phyloP scores from a whole-genome alignment of 2,888 invertebrate genomes.

The Tipula vernalis region DNA sequence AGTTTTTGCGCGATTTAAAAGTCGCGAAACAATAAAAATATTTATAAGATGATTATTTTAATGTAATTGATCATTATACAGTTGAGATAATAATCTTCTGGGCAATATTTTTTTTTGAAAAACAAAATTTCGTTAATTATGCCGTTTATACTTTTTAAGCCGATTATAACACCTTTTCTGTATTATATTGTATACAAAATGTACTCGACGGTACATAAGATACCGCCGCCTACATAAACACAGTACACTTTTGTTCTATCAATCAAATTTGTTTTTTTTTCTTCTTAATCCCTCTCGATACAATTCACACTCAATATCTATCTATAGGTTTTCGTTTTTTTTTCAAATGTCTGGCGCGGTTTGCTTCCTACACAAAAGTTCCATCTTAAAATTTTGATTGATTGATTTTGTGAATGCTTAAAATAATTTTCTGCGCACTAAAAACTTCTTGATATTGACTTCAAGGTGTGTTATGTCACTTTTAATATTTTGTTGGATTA shows the following conservation, averaged over 20 bases:
- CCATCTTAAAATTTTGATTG: background rate
- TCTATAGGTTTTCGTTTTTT: too few species aligned
- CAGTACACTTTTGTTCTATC: background rate
- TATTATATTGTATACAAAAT: background rate
- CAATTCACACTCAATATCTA: background rate
- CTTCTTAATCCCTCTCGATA: background rate
- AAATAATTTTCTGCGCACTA: background rate
- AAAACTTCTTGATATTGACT: background rate
- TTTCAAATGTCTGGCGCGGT: background rate
- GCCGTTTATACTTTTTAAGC: background rate
- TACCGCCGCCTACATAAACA: background rate
- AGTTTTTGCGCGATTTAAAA: background rate
- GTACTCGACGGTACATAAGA: background rate
- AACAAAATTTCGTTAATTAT: background rate
- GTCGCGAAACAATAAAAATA: background rate
- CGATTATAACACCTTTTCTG: background rate
- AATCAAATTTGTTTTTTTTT: background rate
- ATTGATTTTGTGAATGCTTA: conserved; percentile 4
- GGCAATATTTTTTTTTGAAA: background rate
- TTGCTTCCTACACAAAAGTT: conserved; percentile 4
- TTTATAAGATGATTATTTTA: background rate
- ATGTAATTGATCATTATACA: background rate
- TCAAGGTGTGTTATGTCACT: background rate
- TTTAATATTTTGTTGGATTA: background rate
- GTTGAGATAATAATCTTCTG: background rate